phyloP scores from a whole-genome alignment of 2,797 vertebrate species.

The Cryptoblepharus egeriae region DNA sequence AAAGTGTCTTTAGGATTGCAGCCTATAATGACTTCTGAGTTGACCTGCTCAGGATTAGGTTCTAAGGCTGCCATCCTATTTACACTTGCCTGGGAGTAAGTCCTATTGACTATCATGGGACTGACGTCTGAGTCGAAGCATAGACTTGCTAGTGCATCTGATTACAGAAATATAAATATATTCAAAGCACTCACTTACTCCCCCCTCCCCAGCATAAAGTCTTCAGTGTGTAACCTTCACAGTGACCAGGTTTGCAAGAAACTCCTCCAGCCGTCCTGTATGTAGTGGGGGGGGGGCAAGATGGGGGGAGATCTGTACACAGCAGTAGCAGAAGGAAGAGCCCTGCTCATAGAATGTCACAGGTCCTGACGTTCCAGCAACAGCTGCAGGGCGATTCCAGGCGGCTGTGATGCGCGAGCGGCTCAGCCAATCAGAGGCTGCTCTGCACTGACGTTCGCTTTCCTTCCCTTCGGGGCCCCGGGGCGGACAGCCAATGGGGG shows the following conservation, averaged over 20 bases:
- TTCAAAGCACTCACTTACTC: not conserved
- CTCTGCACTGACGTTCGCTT: not conserved
- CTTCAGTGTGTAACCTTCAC: not conserved
- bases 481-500: constrained; percentile 22
- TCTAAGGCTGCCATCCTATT: too few species aligned
- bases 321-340: constrained; percentile 1
- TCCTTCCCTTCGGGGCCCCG: not conserved
- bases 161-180: too few species aligned
- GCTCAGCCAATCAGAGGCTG: constrained; percentile 20
- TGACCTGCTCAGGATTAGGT: too few species aligned
- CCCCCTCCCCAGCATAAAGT: not conserved
- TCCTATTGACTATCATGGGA: too few species aligned
- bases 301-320: not conserved
- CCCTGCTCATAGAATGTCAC: constrained; percentile 28
- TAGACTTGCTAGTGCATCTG: too few species aligned
- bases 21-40: too few species aligned
- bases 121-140: too few species aligned
- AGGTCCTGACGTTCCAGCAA: constrained; percentile 11
- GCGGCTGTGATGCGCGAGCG: constrained; percentile 6
- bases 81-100: too few species aligned
- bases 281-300: not conserved
- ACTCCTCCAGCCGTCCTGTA: constrained; percentile 23
- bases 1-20: too few species aligned
- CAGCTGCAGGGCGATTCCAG: constrained; percentile 38
- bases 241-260: too few species aligned